These are phyloP conservation scores for Semnopithecus entellus DNA, from an alignment of 2,113 vertebrate species.

Conservation along the genomic window DNA sequence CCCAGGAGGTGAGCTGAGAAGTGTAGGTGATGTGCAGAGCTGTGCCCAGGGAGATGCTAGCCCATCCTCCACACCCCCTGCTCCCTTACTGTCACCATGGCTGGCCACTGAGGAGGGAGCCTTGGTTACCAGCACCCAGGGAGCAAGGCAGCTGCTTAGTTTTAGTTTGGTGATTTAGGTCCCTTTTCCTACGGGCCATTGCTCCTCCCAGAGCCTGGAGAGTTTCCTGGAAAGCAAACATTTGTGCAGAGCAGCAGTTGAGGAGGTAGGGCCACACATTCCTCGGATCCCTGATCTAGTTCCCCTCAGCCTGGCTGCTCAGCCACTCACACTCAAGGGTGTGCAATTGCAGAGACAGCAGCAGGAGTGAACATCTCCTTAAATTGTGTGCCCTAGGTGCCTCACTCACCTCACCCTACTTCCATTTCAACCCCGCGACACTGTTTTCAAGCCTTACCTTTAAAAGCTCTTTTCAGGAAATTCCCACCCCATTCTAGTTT, in stretches of 20 bases:
- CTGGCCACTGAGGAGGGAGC: background rate
- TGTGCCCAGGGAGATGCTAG: background rate
- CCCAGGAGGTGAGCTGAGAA: background rate
- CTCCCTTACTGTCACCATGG: background rate
- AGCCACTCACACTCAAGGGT: accelerated
- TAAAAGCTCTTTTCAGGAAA: background rate
- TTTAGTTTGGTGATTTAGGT: too few relatives aligned
- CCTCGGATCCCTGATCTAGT: accelerated
- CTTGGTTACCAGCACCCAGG: background rate
- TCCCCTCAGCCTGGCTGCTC: background rate
- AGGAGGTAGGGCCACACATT: background rate
- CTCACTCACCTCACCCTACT: background rate
- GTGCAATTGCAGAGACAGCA: background rate
- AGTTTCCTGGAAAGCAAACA: background rate
- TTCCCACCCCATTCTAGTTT: background rate
- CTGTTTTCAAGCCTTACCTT: background rate
- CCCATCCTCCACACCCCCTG: accelerated
- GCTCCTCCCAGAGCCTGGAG: background rate
- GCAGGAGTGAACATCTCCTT: background rate
- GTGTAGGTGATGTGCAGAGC: background rate
- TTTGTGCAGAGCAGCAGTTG: background rate
- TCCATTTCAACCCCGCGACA: background rate
- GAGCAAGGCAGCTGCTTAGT: background rate
- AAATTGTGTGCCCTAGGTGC: background rate
- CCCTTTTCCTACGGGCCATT: background rate